Evolutionary conservation across 2,113 vertebrate species (phyloP).

Genomic region (Ictidomys tridecemlineatus): DNA sequence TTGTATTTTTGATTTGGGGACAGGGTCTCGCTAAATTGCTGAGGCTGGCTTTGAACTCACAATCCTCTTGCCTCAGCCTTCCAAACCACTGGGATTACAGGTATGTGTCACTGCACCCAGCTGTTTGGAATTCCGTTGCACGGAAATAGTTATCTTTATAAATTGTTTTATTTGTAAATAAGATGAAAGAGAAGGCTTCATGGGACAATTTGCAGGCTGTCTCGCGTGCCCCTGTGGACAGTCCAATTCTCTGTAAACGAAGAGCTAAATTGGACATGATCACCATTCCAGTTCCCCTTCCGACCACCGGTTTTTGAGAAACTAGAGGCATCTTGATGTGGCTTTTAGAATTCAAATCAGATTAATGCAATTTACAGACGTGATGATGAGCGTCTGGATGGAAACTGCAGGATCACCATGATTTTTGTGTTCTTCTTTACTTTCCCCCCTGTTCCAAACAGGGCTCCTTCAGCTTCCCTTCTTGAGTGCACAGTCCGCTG

Average conservation of each 20-base stretch:
- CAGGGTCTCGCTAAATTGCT: no score
- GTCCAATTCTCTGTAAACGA: neutral
- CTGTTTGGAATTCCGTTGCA: neutral
- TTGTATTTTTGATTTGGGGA: no score
- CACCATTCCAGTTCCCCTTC: neutral
- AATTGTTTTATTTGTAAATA: neutral
- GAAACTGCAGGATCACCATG: neutral
- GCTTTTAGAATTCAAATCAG: slow-evolving; percentile 25
- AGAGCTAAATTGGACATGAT: neutral
- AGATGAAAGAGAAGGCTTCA: neutral
- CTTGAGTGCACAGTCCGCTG: neutral
- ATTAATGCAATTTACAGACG: neutral
- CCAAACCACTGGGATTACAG: no score
- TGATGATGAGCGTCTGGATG: neutral
- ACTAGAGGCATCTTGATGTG: neutral
- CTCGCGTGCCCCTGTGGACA: neutral
- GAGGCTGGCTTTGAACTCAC: no score
- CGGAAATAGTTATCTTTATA: neutral
- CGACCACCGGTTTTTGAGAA: neutral
- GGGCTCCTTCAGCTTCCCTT: neutral
- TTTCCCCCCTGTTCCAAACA: neutral
- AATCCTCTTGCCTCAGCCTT: no score
- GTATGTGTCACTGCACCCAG: no score
- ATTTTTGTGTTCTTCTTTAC: neutral
- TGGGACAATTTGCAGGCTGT: neutral